phyloP scores from a whole-genome alignment of 1,140 invertebrate species.

The Dreissena rostriformis region DNA sequence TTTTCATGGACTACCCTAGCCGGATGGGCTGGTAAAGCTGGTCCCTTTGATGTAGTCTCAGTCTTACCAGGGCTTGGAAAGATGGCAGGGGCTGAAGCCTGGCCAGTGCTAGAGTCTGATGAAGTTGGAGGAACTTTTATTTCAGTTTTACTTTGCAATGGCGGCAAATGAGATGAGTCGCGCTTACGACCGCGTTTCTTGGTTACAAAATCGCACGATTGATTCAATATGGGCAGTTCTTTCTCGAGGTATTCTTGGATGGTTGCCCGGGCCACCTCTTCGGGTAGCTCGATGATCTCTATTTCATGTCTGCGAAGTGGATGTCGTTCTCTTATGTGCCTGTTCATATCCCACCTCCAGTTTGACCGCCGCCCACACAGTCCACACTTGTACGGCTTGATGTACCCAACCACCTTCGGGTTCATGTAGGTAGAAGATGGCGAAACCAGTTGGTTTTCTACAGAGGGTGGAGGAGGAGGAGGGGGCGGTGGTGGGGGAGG shows the following conservation, averaged over 20 bases:
- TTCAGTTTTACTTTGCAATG: no score
- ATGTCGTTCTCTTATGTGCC: slow-evolving; percentile 75
- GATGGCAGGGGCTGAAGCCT: no score
- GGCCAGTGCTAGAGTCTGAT: no score
- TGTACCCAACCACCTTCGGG: slow-evolving; percentile 75
- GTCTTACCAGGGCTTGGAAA: no score
- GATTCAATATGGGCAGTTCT: slow-evolving; percentile 30
- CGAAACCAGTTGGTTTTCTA: no score
- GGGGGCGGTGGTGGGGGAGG: neutral
- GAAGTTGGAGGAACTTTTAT: no score
- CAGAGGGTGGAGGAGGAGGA: neutral
- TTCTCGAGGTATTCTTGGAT: slow-evolving; percentile 78
- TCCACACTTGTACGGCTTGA: slow-evolving; percentile 94
- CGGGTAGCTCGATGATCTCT: slow-evolving; percentile 90
- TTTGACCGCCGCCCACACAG: slow-evolving; percentile 95
- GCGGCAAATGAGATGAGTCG: no score
- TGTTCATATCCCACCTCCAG: slow-evolving; percentile 96
- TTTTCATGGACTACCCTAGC: neutral
- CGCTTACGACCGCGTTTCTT: slow-evolving; percentile 1
- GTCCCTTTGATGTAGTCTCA: neutral
- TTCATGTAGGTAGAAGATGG: slow-evolving; percentile 43
- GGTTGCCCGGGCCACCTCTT: slow-evolving; percentile 93
- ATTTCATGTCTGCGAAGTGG: slow-evolving; percentile 70
- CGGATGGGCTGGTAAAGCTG: neutral
- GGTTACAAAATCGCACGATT: slow-evolving; percentile 20